phyloP scores from a whole-genome alignment of 2,113 vertebrate genomes.

The Gulo gulo region DNA sequence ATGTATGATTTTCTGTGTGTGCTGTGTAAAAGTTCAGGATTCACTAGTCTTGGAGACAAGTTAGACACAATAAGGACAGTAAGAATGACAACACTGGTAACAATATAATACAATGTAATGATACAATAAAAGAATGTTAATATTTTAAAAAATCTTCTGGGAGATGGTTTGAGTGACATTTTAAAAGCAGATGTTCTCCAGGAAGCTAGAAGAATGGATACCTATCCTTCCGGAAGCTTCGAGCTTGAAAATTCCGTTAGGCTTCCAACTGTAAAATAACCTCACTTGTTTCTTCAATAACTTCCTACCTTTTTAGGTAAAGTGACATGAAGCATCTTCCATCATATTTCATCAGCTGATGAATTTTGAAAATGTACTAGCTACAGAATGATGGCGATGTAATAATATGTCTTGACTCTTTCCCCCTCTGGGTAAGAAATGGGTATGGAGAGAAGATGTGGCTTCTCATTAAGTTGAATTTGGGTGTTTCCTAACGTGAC shows the following conservation, averaged over 20 bases:
- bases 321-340: neutral
- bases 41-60: neutral
- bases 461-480: slow-evolving; percentile 36
- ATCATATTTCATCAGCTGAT: neutral
- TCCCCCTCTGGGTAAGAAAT: neutral
- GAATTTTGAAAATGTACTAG: neutral
- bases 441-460: neutral
- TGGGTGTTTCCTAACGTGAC: neutral
- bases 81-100: neutral
- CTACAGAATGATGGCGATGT: neutral
- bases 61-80: neutral
- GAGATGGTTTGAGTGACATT: neutral
- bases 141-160: neutral
- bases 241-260: neutral
- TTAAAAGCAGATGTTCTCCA: neutral
- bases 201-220: neutral
- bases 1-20: neutral
- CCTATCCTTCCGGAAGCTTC: neutral
- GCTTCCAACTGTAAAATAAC: neutral
- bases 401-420: neutral
- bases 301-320: neutral
- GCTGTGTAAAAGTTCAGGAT: neutral
- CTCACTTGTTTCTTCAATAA: neutral
- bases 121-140: neutral
- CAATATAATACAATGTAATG: neutral